Conservation (phyloP, 2,888 invertebrate genomes). For the Plagodis pulveraria region DNA sequence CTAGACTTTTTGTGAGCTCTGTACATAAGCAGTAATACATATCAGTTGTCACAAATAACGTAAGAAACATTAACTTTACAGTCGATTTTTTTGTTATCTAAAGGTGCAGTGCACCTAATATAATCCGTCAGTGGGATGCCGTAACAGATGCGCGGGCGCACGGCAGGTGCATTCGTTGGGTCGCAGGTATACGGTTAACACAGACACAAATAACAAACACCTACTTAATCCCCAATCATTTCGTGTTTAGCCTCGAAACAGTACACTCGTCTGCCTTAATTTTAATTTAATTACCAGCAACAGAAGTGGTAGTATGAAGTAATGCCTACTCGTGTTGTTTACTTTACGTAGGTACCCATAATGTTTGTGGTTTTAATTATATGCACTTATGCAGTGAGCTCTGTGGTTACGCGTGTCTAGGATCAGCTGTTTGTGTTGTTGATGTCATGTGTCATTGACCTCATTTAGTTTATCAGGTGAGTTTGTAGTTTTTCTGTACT, state of each 20-base stretch:
- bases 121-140: not conserved
- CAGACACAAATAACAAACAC: not conserved
- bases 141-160: slow-evolving; percentile 27
- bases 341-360: too few species aligned
- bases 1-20: too few species aligned
- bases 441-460: slow-evolving; percentile 1
- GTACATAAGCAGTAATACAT: too few species aligned
- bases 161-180: slow-evolving; percentile 11
- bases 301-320: not conserved
- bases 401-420: not conserved
- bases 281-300: not conserved
- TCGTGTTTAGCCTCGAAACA: slow-evolving; percentile 1
- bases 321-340: too few species aligned
- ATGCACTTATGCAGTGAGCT: slow-evolving; percentile 1
- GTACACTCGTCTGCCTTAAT: slow-evolving; percentile 2
- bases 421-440: slow-evolving; percentile 11
- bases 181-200: slow-evolving; percentile 8
- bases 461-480: slow-evolving; percentile 7
- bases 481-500: not conserved
- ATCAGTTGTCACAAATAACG: too few species aligned
- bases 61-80: not conserved
- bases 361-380: slow-evolving; percentile 11
- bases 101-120: slow-evolving; percentile 18
- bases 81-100: slow-evolving; percentile 3
- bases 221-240: slow-evolving; percentile 10